These are phyloP conservation scores for Cyprinodon variegatus DNA, from an alignment of 2,113 vertebrate species.

Conservation along the genomic window DNA sequence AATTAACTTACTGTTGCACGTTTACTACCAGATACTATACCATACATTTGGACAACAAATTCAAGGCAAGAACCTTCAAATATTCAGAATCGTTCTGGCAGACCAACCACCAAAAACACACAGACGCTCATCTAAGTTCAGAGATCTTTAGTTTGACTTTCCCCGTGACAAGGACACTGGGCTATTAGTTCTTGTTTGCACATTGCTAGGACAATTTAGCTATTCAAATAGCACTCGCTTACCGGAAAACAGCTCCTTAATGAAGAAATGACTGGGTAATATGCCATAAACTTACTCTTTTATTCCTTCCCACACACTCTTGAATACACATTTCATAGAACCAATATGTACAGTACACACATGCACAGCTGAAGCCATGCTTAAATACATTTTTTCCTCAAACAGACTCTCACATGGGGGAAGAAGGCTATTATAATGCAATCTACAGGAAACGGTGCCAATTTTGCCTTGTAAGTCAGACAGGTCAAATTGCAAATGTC, in stretches of 20 bases:
- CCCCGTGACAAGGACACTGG: conserved; percentile 76
- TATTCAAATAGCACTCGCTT: conserved; percentile 79
- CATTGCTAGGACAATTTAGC: conserved; percentile 76
- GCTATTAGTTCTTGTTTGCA: conserved; percentile 75
- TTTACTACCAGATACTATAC: too few species aligned
- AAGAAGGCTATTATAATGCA: conserved; percentile 53
- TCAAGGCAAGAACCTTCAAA: neutral
- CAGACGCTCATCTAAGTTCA: conserved; percentile 19
- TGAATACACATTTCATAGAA: conserved; percentile 35
- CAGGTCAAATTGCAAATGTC: conserved; percentile 83
- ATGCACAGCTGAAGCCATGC: conserved; percentile 18
- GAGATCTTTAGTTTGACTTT: conserved; percentile 66
- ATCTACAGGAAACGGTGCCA: conserved; percentile 57
- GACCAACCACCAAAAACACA: conserved; percentile 26
- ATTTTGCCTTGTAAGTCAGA: conserved; percentile 67
- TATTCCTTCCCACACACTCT: conserved; percentile 40
- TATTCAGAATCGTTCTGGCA: neutral
- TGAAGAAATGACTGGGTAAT: conserved; percentile 75
- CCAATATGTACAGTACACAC: conserved; percentile 24
- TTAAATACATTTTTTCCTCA: neutral
- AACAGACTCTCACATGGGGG: conserved; percentile 32
- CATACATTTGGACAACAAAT: neutral
- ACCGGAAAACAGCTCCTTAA: conserved; percentile 77
- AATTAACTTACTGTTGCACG: neutral
- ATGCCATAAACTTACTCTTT: conserved; percentile 73